Percentiles rank a stretch among this genome's conserved stretches.
Conservation (phyloP, 2,113 vertebrate genomes). For the Pteruthius melanotis region DNA sequence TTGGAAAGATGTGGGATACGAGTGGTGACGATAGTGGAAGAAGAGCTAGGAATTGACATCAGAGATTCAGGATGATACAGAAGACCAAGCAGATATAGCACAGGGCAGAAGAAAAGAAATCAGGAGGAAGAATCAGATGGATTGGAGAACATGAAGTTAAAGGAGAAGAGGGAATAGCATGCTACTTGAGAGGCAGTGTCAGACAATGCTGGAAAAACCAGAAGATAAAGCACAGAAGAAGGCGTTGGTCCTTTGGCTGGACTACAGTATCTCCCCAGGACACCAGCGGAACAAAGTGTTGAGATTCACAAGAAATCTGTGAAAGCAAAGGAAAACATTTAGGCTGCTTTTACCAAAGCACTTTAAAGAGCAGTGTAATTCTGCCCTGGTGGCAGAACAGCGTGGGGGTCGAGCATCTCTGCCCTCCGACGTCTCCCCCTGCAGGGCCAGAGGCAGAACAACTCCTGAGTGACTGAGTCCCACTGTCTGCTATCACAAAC, state of each 20-base stretch:
- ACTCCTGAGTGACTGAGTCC: neutral
- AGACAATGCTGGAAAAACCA: neutral
- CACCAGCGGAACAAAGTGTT: neutral
- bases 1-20: neutral
- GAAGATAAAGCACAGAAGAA: neutral
- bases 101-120: neutral
- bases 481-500: neutral
- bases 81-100: neutral
- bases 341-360: neutral
- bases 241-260: neutral
- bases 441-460: neutral
- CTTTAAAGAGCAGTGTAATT: neutral
- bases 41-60: neutral
- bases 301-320: neutral
- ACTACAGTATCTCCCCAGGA: neutral
- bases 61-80: neutral
- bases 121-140: neutral
- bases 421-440: neutral
- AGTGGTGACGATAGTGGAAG: fast-evolving
- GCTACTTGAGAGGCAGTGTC: neutral
- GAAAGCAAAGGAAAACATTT: neutral
- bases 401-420: neutral
- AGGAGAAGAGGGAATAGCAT: neutral
- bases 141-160: neutral
- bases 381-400: neutral